Percentiles rank a stretch among this genome's conserved stretches.
Conservation (phyloP, 1,140 invertebrate genomes). For the Yoshiicerus persimilis region DNA sequence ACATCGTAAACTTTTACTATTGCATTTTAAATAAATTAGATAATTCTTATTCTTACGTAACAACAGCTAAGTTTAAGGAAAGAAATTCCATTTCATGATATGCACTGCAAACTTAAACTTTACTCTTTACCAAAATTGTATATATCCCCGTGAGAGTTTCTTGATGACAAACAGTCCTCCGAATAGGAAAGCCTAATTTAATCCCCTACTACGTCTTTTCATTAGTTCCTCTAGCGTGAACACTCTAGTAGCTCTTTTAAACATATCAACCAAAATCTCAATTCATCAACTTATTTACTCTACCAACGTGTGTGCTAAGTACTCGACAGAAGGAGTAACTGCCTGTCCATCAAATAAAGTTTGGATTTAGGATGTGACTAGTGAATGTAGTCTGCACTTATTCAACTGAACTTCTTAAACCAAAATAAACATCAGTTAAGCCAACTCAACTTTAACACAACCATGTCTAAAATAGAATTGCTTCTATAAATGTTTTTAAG, state of each 20-base stretch:
- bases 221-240: neutral
- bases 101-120: neutral
- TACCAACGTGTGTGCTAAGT: neutral
- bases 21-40: no score
- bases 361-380: neutral
- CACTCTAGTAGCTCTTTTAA: neutral
- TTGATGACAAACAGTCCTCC: constrained; percentile 10
- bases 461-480: neutral
- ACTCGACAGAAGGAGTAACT: neutral
- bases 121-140: neutral
- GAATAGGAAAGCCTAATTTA: constrained; percentile 7
- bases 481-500: neutral
- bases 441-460: neutral
- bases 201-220: neutral
- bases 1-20: no score
- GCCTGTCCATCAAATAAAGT: neutral
- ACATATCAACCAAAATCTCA: neutral
- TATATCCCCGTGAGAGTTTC: neutral
- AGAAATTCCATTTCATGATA: neutral
- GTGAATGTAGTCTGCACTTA: neutral
- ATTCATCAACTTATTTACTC: neutral
- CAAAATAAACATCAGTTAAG: neutral
- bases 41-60: neutral
- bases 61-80: neutral
- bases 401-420: neutral